phyloP scores from a whole-genome alignment of 2,888 invertebrate species.

The Tanytarsus gracilentus region DNA sequence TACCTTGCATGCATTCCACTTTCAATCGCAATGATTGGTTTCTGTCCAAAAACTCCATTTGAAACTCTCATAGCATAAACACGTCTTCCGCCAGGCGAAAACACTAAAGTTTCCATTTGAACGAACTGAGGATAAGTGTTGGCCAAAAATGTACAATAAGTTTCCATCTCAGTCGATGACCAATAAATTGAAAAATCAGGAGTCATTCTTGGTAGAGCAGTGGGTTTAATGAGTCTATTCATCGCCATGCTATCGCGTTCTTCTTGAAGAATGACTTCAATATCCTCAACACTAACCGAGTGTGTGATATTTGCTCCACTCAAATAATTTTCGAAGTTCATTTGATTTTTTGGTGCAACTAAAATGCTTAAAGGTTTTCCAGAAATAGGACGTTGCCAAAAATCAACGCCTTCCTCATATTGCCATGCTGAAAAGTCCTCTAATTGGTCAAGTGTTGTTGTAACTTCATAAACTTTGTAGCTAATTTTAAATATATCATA shows the following conservation, averaged over 20 bases:
- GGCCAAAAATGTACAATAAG: conserved; percentile 46
- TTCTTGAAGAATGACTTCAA: too few relatives aligned
- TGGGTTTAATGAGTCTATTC: too few relatives aligned
- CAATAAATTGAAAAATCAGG: conserved; percentile 31
- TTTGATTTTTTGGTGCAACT: too few relatives aligned
- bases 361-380: too few relatives aligned
- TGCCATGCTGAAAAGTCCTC: background rate
- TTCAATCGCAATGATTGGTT: conserved; percentile 48
- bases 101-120: conserved; percentile 48
- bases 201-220: background rate
- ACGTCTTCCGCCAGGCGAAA: conserved; percentile 50
- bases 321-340: too few relatives aligned
- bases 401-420: conserved; percentile 1
- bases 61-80: conserved; percentile 55
- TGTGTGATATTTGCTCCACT: too few relatives aligned
- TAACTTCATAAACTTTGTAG: conserved; percentile 12
- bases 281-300: too few relatives aligned
- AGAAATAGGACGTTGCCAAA: background rate
- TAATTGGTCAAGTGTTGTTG: background rate
- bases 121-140: conserved; percentile 46
- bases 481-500: too few relatives aligned
- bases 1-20: conserved; percentile 51
- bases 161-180: conserved; percentile 43
- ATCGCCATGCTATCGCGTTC: too few relatives aligned
- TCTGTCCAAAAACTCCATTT: conserved; percentile 42